Evolutionary conservation across 2,113 vertebrate species (phyloP), one percentile per base, ranked within the genome.

Genomic region (Anguilla japonica): DNA sequence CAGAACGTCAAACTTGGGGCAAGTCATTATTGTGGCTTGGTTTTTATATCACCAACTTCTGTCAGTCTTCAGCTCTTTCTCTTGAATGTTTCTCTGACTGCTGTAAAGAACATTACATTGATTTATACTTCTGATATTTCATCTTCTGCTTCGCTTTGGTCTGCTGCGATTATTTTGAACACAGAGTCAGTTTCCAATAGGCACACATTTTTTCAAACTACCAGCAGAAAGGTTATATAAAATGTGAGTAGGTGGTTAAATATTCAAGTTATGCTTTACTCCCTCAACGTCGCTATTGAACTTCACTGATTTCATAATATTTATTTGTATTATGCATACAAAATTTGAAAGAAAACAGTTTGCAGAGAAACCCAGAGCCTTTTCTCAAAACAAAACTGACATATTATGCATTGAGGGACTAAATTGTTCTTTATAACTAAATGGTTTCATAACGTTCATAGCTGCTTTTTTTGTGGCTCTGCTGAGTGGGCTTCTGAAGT

Each of bases 201-300:
- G 71, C 71, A n/a, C 71, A n/a, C 26, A 29, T 34, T 75, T 75
- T 29, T 29, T 14, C 67, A 26, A n/a, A 26, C n/a, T 9, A 75
- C n/a, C 9, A 0, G 71, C 71, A n/a, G 71, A 75, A 34, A 75
- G n/a, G 71, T 29, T 75, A 34, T n/a, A 75, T 75, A 75, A 75
- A 75, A 75, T 75, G 71, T 75, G 71, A 75, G 71, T 75, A 29
- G 71, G 71, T 75, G 26, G 71, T n/a, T 22, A 75, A 75, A 75
- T 75, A 75, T 75, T 75, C 71, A 75, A 34, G n/a, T 22, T 29
- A n/a, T 13, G 26, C 2, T 34, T 75, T 34, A 22, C 20, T 75
- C 26, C n/a, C 9, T 34, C 11, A 46, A 9, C 34, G 9, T 75
- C 71, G 6, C n/a, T 29, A 75, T 75, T 29, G 71, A 75, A n/a